Evolutionary conservation across 1,140 invertebrate species (phyloP), one percentile per base, ranked within the genome.

Genomic region (Pseudoatta argentina): DNA sequence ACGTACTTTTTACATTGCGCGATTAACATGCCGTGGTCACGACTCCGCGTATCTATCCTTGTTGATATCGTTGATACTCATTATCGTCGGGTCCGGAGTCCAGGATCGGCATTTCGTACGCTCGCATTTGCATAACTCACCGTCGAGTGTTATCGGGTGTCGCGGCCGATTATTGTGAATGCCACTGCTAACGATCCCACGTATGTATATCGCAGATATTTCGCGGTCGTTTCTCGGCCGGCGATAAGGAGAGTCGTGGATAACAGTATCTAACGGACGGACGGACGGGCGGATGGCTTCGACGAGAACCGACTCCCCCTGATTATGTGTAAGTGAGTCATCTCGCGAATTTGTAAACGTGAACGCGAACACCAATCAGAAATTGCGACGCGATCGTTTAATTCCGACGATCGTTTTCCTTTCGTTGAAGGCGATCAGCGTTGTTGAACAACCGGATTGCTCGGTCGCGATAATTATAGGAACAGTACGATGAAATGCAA

Each of bases 241-340:
- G 59, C 71, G 72, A 75, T 57, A 57, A 34, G n/a, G n/a, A 16
- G 12, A 12, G 8, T 7, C 53, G 18, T n/a, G 48, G 48, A 55
- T 75, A 75, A 75, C 27, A 18, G 5, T 75, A 55, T 73, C 69
- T 44, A 18, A 53, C 21, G 48, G 39, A 14, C n/a, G 24, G 44
- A 14, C 34, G 24, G 24, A 16, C n/a, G n/a, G 21, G 2, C 6
- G 61, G 1, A 18, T 16, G 39, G 39, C 14, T 16, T 2, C 48
- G 7, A 53, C 24, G 2, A 53, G 14, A 21, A 57, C 8, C n/a
- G n/a, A 4, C 30, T 61, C n/a, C 55, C 18, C 8, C 55, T 10
- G 55, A 57, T 57, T 57, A 44, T 44, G 39, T 44, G 39, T 44
- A 0, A 44, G 55, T 39, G 34, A 64, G 39, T 64, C 21, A 34